phyloP scores from a whole-genome alignment of 1,140 invertebrate species.

The Cyphomyrmex costatus region DNA sequence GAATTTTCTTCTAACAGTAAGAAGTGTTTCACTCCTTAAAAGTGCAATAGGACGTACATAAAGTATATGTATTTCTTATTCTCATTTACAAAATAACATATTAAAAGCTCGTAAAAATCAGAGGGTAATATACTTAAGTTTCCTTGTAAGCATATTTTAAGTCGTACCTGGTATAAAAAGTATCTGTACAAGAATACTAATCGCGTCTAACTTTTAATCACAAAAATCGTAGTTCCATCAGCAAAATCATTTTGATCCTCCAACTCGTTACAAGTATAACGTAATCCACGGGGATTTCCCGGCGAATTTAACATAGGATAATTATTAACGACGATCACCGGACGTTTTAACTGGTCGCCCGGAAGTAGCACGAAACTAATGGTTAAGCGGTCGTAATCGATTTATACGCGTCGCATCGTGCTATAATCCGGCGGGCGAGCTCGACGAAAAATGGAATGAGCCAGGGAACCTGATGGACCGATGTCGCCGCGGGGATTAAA shows the following conservation, averaged over 20 bases:
- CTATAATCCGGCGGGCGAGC: slow-evolving; percentile 18
- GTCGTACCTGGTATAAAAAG: background rate
- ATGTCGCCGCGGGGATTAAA: slow-evolving; percentile 47
- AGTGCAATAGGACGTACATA: too few species aligned
- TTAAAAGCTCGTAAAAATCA: too few species aligned
- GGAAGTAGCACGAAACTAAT: slow-evolving; percentile 53
- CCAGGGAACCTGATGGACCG: background rate
- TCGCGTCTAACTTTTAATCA: slow-evolving; percentile 9
- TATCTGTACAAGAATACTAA: background rate
- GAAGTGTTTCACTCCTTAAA: too few species aligned
- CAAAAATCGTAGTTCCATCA: slow-evolving; percentile 21
- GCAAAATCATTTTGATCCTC: slow-evolving; percentile 37
- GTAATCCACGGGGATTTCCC: slow-evolving; percentile 47
- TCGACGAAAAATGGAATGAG: slow-evolving; percentile 32
- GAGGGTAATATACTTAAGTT: too few species aligned
- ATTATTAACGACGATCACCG: slow-evolving; percentile 54
- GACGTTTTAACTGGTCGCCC: slow-evolving; percentile 42
- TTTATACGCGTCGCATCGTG: slow-evolving; percentile 48
- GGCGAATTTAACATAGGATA: background rate
- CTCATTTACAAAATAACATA: too few species aligned
- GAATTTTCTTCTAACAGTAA: too few species aligned
- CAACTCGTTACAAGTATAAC: slow-evolving; percentile 40
- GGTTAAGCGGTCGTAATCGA: slow-evolving; percentile 54
- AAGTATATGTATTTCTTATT: too few species aligned
- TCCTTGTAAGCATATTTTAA: background rate